Evolutionary conservation across 1,140 invertebrate genomes (phyloP).

Genomic region (Prorops nasuta): DNA sequence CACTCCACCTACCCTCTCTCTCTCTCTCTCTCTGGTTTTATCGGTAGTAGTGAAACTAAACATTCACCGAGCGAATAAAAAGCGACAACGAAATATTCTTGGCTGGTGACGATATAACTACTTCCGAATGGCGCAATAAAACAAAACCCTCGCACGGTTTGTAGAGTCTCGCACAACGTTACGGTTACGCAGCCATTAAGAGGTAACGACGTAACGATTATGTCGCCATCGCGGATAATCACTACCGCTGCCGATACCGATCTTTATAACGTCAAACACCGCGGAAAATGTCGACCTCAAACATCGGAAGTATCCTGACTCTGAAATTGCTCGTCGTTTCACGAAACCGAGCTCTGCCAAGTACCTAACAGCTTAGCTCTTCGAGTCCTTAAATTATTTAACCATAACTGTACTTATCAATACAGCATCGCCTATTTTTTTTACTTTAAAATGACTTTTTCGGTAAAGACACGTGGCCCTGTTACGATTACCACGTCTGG

Average conservation of each 20-base stretch:
- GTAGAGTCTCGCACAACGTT: background rate
- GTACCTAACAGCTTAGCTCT: too few species aligned
- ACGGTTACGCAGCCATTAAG: slow-evolving; percentile 40
- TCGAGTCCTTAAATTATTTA: too few species aligned
- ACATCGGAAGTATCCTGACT: too few species aligned
- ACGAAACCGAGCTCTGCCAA: too few species aligned
- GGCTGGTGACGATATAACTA: slow-evolving; percentile 13
- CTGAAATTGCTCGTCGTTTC: too few species aligned
- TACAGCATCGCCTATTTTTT: too few species aligned
- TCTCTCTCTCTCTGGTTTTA: background rate
- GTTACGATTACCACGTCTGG: too few species aligned
- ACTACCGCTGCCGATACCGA: slow-evolving; percentile 47
- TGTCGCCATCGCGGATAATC: slow-evolving; percentile 49
- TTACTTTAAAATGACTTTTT: too few species aligned
- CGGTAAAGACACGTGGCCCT: too few species aligned
- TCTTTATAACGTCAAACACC: slow-evolving; percentile 46
- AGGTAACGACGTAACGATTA: slow-evolving; percentile 52
- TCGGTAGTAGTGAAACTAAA: too few species aligned
- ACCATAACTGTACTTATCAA: too few species aligned
- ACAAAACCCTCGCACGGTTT: slow-evolving; percentile 18
- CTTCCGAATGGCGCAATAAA: slow-evolving; percentile 28
- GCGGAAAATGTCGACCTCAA: too few species aligned
- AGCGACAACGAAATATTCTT: slow-evolving; percentile 11
- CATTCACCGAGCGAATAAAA: slow-evolving; percentile 16
- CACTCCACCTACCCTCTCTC: background rate